Conservation (phyloP, 2,888 invertebrate species). For the Hydropsyche betteni region DNA sequence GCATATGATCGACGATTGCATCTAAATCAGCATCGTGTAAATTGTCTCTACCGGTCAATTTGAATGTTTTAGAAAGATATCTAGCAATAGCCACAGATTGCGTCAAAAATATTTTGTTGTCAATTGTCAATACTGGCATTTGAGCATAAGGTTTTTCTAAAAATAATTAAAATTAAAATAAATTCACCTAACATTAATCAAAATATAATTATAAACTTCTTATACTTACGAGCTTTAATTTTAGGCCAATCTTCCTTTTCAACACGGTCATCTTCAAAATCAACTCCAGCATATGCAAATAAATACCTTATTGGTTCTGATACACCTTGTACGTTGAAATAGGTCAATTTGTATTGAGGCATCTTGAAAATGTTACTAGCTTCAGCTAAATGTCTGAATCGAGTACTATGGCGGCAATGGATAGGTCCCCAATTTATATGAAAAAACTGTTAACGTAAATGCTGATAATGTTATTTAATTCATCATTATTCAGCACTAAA, state of each 20-base stretch:
- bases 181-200: not conserved
- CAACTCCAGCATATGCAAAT: conserved; percentile 55
- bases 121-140: conserved; percentile 61
- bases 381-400: too few relatives aligned
- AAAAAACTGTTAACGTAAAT: too few relatives aligned
- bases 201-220: not conserved
- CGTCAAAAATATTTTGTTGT: conserved; percentile 57
- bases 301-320: conserved; percentile 56
- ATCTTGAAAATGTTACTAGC: conserved; percentile 48
- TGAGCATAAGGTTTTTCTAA: conserved; percentile 62
- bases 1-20: conserved; percentile 60
- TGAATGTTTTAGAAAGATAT: conserved; percentile 62
- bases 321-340: conserved; percentile 55
- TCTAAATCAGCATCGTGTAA: conserved; percentile 64
- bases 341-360: conserved; percentile 56
- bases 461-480: too few relatives aligned
- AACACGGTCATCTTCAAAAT: conserved; percentile 54
- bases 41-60: conserved; percentile 62
- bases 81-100: conserved; percentile 65
- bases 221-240: conserved; percentile 52
- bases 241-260: conserved; percentile 52
- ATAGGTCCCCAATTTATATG: too few relatives aligned
- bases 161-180: conserved; percentile 28
- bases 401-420: too few relatives aligned
- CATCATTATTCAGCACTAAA: too few relatives aligned